Conservation (phyloP, 1,140 invertebrate species). For the Caenorhabditis remanei region DNA sequence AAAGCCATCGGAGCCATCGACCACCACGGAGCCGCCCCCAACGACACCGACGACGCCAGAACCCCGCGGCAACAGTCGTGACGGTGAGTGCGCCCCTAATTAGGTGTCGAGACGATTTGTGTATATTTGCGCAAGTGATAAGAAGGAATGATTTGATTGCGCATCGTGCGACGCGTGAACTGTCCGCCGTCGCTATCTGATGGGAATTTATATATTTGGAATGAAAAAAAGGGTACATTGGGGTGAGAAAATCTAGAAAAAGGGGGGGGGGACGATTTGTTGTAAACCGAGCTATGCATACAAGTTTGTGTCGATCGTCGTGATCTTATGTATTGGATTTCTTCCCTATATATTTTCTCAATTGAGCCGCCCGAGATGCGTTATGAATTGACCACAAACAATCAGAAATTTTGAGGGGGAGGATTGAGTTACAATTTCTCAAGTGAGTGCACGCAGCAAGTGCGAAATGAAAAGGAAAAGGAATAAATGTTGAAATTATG, state of each 20-base stretch:
- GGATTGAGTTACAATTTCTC: constrained; percentile 41
- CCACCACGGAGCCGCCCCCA: background rate
- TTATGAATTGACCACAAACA: constrained; percentile 56
- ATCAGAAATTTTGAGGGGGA: constrained; percentile 9
- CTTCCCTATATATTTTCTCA: background rate
- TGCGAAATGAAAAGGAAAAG: background rate
- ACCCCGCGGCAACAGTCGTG: constrained; percentile 16
- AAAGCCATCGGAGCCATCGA: background rate
- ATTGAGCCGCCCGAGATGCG: constrained; percentile 3
- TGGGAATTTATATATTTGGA: too few relatives aligned
- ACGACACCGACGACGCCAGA: constrained; percentile 1
- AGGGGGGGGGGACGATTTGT: background rate
- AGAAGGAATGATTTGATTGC: constrained; percentile 34
- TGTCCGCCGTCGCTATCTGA: background rate
- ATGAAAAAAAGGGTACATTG: background rate
- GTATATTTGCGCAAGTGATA: constrained; percentile 34
- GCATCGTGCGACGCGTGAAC: constrained; percentile 6
- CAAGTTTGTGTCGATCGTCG: constrained; percentile 19
- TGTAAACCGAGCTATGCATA: background rate
- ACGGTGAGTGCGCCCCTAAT: constrained; percentile 9
- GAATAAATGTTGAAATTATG: background rate
- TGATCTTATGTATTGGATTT: constrained; percentile 50
- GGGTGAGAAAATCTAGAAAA: background rate
- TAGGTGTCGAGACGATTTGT: background rate
- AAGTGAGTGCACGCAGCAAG: constrained; percentile 28